These are phyloP conservation scores for Pyrrhosoma nymphula DNA, from an alignment of 2,888 invertebrate genomes.

Conservation along the genomic window DNA sequence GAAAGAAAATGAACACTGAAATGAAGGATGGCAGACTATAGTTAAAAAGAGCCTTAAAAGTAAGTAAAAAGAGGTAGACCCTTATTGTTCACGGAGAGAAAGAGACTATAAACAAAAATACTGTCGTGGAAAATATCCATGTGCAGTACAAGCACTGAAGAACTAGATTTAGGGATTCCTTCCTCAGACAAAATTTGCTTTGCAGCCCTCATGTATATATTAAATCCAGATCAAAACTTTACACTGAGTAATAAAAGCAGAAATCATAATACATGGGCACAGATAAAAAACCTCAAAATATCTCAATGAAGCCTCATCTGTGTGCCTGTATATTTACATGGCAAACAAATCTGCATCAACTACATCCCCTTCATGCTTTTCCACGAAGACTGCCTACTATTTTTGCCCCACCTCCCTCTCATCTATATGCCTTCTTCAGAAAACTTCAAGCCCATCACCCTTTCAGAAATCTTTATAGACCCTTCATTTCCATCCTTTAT, in stretches of 20 bases:
- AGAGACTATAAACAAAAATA: no score
- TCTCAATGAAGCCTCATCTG: neutral
- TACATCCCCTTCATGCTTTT: neutral
- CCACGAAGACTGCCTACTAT: neutral
- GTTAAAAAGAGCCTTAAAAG: no score
- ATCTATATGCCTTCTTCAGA: constrained; percentile 6
- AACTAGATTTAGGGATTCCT: no score
- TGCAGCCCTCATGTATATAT: no score
- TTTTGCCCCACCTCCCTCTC: neutral
- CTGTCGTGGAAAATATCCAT: no score
- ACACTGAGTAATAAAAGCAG: no score
- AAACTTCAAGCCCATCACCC: constrained; percentile 15
- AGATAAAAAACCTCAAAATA: neutral
- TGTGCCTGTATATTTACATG: neutral
- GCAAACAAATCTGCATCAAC: constrained; percentile 5
- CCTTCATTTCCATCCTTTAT: constrained; percentile 65
- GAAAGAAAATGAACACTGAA: no score
- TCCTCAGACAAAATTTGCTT: no score
- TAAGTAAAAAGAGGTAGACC: no score
- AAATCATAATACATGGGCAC: neutral
- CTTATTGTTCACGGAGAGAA: no score
- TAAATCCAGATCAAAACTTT: neutral
- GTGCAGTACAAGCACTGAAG: no score
- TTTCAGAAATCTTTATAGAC: constrained; percentile 48
- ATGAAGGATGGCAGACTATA: no score